These are phyloP conservation scores for Spea bombifrons DNA, from an alignment of 2,113 vertebrate genomes.

Conservation along the genomic window DNA sequence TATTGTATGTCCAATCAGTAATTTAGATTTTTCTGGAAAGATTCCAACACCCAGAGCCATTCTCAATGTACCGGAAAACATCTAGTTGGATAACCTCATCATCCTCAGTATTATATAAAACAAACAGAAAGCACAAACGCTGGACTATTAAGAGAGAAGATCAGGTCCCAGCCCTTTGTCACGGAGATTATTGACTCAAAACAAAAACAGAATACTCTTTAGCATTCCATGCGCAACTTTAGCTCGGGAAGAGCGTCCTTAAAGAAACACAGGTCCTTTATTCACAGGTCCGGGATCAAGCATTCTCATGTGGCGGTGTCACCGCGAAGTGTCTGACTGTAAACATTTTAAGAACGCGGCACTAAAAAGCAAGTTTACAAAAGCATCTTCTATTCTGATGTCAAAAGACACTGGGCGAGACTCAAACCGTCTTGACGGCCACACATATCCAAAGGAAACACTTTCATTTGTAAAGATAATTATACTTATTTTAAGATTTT, in stretches of 20 bases:
- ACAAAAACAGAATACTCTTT: neutral
- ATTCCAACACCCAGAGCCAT: constrained; percentile 27
- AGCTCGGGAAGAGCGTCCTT: neutral
- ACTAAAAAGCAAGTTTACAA: no score
- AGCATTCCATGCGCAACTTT: neutral
- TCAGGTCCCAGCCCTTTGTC: neutral
- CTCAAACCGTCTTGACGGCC: no score
- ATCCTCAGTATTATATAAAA: constrained; percentile 19
- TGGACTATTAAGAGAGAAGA: neutral
- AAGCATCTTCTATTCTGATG: no score
- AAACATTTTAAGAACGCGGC: neutral
- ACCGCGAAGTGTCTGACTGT: neutral
- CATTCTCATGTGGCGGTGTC: no score
- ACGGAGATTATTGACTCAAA: neutral
- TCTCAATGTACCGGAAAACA: constrained; percentile 19
- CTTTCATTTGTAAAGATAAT: no score
- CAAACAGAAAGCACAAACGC: neutral
- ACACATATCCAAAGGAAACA: no score
- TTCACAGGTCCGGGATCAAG: neutral
- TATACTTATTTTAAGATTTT: no score
- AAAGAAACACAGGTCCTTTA: neutral
- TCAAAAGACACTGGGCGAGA: no score
- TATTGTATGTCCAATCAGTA: constrained; percentile 18
- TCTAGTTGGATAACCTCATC: constrained; percentile 24
- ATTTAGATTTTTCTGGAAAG: constrained; percentile 30